Base-by-base conservation (phyloP, 2,888 invertebrate species). In the Mellilla xanthometata region DNA sequence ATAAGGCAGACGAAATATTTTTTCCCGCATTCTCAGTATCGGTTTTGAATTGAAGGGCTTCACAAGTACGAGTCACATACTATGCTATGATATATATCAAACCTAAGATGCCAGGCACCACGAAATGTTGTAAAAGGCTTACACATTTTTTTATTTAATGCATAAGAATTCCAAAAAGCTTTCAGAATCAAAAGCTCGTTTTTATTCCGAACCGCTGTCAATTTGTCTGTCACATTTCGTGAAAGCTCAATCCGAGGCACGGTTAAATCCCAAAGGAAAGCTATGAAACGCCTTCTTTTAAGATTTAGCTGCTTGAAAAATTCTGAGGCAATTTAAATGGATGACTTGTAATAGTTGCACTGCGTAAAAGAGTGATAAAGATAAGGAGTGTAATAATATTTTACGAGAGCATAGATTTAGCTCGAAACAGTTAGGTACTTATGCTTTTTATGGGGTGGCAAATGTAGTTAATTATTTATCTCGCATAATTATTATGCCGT, bases 391-490 rank as follows among this genome's bases (percentile, higher is more conserved):
- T 28, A 15, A 22, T 27, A 28, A 11, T 24, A 24, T 24, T 2
- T 24, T n/a, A 24, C 19, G 27, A 33, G 22, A 30, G 31, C 22
- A 40, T 39, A 38, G 35, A 40, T 54, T 49, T 39, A 34, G 31
- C 29, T 51, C n/a, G 13, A 52, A 38, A 26, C 27, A 10, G 28
- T 15, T 19, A 26, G 19, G 11, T 22, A 10, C 39, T 39, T 36
- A 36, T 40, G 29, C 26, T 28, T 29, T 41, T 53, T 42, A 47
- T 32, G 42, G 28, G 41, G 46, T 40, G 50, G 46, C 41, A 51
- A 56, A 51, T 51, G 28, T 31, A 22, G 39, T 30, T 39, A 29
- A 30, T 22, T 34, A 36, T 45, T 30, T 46, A 36, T 38, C 28
- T 12, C 19, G 15, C n/a, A 12, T 35, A 49, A 36, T 41, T 39